Evolutionary conservation across 2,113 vertebrate genomes (phyloP).

Genomic region (Apteryx owenii): DNA sequence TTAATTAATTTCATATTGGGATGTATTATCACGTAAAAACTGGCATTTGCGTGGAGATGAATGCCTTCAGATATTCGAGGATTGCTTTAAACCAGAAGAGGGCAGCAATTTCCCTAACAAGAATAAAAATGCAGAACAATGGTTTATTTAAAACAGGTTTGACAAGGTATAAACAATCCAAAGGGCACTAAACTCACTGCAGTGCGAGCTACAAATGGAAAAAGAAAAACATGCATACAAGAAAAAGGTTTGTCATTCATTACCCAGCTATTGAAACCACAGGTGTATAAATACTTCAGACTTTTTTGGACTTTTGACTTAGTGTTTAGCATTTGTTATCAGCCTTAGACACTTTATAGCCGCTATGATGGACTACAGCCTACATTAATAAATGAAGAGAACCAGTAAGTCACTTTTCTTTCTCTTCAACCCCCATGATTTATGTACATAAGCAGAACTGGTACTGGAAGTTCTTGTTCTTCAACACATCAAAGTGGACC

Average conservation of each 20-base stretch:
- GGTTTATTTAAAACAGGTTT: constrained; percentile 60
- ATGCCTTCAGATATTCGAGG: not conserved
- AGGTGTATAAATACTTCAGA: constrained; percentile 53
- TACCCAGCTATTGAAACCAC: constrained; percentile 43
- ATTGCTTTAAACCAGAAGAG: constrained; percentile 70
- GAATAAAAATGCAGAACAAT: not conserved
- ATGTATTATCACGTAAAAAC: constrained; percentile 20
- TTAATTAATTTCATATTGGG: constrained; percentile 56
- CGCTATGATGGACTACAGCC: not conserved
- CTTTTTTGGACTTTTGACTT: not conserved
- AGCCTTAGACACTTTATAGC: not conserved
- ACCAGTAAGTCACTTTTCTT: not conserved
- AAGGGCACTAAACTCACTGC: constrained; percentile 14
- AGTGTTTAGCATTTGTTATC: constrained; percentile 14
- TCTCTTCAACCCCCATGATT: not conserved
- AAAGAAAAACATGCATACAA: not conserved
- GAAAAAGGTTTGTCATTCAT: constrained; percentile 40
- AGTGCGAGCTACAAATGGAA: not conserved
- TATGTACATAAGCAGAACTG: constrained; percentile 34
- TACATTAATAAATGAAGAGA: not conserved
- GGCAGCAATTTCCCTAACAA: constrained; percentile 79
- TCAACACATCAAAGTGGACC: constrained; percentile 70
- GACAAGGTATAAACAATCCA: constrained; percentile 49
- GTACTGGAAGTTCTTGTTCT: constrained; percentile 67
- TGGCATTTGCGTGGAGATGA: not conserved